Percentiles rank a stretch among this genome's conserved stretches.
These are phyloP conservation scores for Papilio gigon DNA, from an alignment of 2,888 invertebrate species.

Conservation along the genomic window DNA sequence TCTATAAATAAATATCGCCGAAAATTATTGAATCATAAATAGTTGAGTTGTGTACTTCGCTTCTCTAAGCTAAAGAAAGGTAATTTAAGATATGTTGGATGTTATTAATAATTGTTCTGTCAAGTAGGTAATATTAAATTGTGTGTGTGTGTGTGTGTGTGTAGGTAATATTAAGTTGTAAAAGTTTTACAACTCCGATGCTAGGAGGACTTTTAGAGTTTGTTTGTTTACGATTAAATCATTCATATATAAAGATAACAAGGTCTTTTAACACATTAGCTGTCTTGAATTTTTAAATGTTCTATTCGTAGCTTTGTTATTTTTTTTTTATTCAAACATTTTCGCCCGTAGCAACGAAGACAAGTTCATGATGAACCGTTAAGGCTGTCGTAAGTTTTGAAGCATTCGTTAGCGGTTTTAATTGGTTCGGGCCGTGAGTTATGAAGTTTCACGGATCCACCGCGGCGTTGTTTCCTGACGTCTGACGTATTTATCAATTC, in stretches of 20 bases:
- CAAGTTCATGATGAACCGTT: conserved; percentile 36
- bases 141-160: no score
- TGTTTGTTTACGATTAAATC: background rate
- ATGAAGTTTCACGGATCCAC: conserved; percentile 33
- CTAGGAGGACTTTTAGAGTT: no score
- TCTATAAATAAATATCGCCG: background rate
- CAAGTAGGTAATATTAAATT: no score
- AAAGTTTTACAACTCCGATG: no score
- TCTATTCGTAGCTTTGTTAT: background rate
- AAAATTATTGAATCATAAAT: background rate
- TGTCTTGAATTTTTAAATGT: background rate
- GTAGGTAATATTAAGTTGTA: no score
- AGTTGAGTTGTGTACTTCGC: background rate
- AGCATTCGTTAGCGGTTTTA: conserved; percentile 40
- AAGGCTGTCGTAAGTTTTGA: conserved; percentile 34
- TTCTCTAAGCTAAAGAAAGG: background rate
- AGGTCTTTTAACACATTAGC: no score
- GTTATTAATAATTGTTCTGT: background rate
- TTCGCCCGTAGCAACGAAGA: background rate
- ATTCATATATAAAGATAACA: background rate
- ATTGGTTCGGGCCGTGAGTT: conserved; percentile 38
- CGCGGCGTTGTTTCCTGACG: conserved; percentile 27
- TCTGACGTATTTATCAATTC: conserved; percentile 40
- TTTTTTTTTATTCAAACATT: conserved; percentile 8
- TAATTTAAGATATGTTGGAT: background rate